Evolutionary conservation across 1,140 invertebrate species (phyloP).

Genomic region (Dreissena rostriformis): DNA sequence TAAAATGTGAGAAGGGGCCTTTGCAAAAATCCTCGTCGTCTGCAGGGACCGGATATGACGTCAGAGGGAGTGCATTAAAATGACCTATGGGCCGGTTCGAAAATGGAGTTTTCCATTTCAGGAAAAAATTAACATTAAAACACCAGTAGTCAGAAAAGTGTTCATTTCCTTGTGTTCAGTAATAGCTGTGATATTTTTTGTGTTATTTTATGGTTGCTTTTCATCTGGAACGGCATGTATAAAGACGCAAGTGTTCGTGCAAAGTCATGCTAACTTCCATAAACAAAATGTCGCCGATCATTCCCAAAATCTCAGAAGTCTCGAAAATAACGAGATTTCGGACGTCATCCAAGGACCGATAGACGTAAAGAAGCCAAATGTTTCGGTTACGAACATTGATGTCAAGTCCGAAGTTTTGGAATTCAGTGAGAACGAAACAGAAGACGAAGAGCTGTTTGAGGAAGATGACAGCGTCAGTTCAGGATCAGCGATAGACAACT

Average conservation of each 20-base stretch:
- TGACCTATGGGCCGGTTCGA: slow-evolving; percentile 41
- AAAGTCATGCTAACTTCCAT: background rate
- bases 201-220: slow-evolving; percentile 4
- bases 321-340: no score
- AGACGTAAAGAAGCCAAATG: background rate
- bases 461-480: background rate
- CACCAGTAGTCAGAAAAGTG: background rate
- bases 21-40: no score
- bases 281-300: background rate
- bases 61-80: slow-evolving; percentile 4
- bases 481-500: background rate
- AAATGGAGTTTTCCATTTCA: slow-evolving; percentile 41
- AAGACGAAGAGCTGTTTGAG: background rate
- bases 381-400: background rate
- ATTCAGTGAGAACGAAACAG: background rate
- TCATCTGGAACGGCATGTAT: no score
- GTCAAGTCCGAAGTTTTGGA: background rate
- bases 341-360: background rate
- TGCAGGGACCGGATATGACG: background rate
- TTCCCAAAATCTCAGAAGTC: no score
- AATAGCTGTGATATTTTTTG: background rate
- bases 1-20: no score
- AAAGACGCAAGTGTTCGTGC: no score
- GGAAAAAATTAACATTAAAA: slow-evolving; percentile 22
- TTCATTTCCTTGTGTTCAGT: slow-evolving; percentile 10